Evolutionary conservation across 1,140 invertebrate genomes (phyloP), one percentile per base, ranked within the genome.

Genomic region (Lithobius niger): DNA sequence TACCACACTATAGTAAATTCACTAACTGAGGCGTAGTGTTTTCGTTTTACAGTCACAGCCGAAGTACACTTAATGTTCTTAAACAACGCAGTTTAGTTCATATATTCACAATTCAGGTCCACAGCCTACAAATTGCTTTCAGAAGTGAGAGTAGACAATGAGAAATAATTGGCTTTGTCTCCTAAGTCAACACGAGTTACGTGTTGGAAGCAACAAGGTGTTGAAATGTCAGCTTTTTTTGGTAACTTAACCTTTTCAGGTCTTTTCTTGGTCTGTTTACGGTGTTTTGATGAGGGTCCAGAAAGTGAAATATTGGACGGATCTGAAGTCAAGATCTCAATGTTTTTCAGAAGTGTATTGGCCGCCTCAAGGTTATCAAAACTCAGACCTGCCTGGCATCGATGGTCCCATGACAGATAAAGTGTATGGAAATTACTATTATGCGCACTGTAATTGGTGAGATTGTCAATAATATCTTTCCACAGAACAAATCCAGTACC

Each of bases 201-300:
- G 65, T 91, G 88, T 54, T 88, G 82, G 68, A 91, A 91, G 63
- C 85, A 85, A 66, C 86, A 90, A 0, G 88, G 88, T 62, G 83
- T 79, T 15, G 86, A 89, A 59, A 91, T 91, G 66, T 89, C 84
- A 47, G 77, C 79, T 66, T 90, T 90, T 22, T 80, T 78, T 2
- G 86, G 85, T 51, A 82, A 69, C 45, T 67, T 70, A 51, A 60
- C 63, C 60, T 69, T 44, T 61, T 65, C 48, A 59, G 63, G 53
- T 64, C 78, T 76, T 63, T 77, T 76, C 36, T 60, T 61, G 48
- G 61, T 62, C 36, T 66, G 63, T 50, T 77, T 77, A 58, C 75
- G 74, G 59, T 66, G 70, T 57, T 76, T 78, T 56, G 71, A 71
- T 42, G 82, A 83, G 28, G 82, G 78, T 52, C 78, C 73, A 24